Conservation (phyloP, 2,888 invertebrate genomes). For the Acanthosepion pharaonis region DNA sequence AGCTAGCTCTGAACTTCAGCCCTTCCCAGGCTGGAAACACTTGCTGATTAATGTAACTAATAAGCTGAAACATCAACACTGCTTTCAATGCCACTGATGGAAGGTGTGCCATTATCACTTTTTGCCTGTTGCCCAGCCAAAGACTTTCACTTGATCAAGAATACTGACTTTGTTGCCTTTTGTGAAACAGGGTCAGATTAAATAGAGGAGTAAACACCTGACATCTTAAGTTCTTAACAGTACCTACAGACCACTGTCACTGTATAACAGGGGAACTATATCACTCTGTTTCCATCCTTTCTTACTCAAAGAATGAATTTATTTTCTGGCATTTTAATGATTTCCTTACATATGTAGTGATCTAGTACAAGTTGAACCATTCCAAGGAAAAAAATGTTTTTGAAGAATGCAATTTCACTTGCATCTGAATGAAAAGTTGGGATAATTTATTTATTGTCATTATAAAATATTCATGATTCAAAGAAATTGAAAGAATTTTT, state of each 20-base stretch:
- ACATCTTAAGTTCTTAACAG: neutral
- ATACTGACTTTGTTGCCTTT: neutral
- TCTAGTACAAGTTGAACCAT: no score
- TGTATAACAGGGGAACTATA: no score
- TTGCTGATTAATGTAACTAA: neutral
- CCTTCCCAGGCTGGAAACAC: neutral
- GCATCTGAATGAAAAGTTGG: no score
- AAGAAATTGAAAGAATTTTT: no score
- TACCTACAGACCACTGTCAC: neutral
- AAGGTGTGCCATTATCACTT: conserved; percentile 18
- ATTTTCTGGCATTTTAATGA: no score
- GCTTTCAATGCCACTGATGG: neutral
- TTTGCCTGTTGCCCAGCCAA: neutral
- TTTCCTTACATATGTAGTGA: no score
- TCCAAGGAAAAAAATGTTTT: no score
- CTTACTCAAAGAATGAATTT: no score
- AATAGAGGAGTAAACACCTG: neutral
- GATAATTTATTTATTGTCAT: no score
- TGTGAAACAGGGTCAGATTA: neutral
- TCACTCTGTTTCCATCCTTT: no score
- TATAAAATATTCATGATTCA: no score
- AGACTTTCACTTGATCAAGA: neutral
- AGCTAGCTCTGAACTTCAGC: neutral
- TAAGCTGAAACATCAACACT: neutral
- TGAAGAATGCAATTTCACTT: no score